phyloP scores from a whole-genome alignment of 2,888 invertebrate genomes.

The Aspidiotus destructor region DNA sequence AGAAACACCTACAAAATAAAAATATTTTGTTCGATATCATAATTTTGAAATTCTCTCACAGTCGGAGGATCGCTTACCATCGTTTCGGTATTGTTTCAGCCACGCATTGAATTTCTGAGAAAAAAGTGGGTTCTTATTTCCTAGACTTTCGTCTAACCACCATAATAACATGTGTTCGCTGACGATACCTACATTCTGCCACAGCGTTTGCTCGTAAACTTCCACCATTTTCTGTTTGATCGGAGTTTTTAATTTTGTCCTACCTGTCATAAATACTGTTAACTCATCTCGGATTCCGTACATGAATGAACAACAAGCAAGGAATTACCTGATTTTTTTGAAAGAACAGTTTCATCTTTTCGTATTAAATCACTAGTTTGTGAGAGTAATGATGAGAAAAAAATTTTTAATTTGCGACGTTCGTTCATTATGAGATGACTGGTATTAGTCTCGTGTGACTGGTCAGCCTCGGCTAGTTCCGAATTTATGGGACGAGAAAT shows the following conservation, averaged over 20 bases:
- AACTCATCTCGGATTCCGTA: too few species aligned
- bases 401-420: neutral
- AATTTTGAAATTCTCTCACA: neutral
- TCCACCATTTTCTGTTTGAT: constrained; percentile 55
- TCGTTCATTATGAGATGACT: neutral
- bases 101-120: constrained; percentile 28
- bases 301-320: too few species aligned
- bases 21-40: neutral
- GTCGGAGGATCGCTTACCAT: too few species aligned
- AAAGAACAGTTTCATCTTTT: neutral
- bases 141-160: constrained; percentile 60
- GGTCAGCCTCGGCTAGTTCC: neutral
- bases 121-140: constrained; percentile 28
- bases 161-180: constrained; percentile 72
- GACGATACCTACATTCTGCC: constrained; percentile 71
- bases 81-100: constrained; percentile 19
- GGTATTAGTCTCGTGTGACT: too few species aligned
- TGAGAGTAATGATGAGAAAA: neutral
- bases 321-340: neutral
- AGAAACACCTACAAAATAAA: constrained; percentile 41
- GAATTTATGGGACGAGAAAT: neutral
- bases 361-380: neutral
- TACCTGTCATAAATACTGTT: constrained; percentile 44
- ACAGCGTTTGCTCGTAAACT: constrained; percentile 63
- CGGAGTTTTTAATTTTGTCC: constrained; percentile 51